Base-by-base conservation (phyloP, 2,888 invertebrate species). In the Automeris io region DNA sequence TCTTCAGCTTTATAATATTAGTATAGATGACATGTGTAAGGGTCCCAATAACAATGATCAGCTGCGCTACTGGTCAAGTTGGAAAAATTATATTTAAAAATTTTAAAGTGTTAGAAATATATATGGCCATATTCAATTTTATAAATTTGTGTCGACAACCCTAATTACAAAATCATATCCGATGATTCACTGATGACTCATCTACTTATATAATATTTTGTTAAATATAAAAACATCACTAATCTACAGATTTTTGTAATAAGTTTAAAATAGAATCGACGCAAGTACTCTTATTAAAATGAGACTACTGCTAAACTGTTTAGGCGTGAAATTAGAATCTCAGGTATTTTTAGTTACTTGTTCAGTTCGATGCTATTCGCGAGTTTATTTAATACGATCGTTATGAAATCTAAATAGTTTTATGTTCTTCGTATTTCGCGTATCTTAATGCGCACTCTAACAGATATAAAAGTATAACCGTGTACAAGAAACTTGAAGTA, bases 211-310 rank as follows among this genome's bases (percentile, higher is more conserved):
- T 21, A 3, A 26, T 19, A 9, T 26, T 37, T 12, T 13, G 12
- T 2, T 29, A 7, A 19, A 37, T 26, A 26, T 21, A 37, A 29
- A 31, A 3, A 9, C 22, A 19, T 36, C 18, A 36, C 21, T 12
- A 18, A 29, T 18, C 18, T 12, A 18, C 19, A 16, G 16, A 26
- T 18, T 33, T 36, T 18, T 21, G 32, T 36, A 36, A 31, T 39
- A 31, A 2, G 35, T 31, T 19, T 33, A 18, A 40, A 40, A 39
- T 39, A 39, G 32, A 40, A 18, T 40, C 40, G 19, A 25, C 19
- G 21, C 25, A 39, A 33, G 19, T 21, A 3, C 18, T 36, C 32
- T 40, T 33, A 16, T 7, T 13, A 33, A 33, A 39, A 16, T 26
- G 26, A 31, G 29, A 26, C 21, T 16, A 26, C 9, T 26, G 33